phyloP scores from a whole-genome alignment of 1,140 invertebrate species.

The Venustaconcha ellipsiformis region DNA sequence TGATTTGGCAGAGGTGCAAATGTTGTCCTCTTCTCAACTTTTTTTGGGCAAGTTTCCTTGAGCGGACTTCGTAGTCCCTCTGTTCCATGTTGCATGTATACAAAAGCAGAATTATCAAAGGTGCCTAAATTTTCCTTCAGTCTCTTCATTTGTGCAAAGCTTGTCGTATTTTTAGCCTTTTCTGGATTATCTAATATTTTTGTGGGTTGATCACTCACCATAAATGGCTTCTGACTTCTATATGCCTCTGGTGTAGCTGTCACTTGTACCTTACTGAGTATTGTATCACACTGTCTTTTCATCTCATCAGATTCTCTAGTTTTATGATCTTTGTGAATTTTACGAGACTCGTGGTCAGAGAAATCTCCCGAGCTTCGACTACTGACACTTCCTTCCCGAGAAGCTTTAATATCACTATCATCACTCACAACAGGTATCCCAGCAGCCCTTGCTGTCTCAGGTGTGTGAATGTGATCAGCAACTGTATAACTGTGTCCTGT shows the following conservation, averaged over 20 bases:
- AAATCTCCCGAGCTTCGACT: conserved; percentile 62
- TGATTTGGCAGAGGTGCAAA: conserved; percentile 80
- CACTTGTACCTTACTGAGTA: not conserved
- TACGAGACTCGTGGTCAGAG: conserved; percentile 65
- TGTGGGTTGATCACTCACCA: conserved; percentile 3
- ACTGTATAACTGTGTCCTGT: conserved; percentile 50
- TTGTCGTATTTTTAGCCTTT: conserved; percentile 42
- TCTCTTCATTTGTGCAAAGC: conserved; percentile 62
- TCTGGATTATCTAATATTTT: not conserved
- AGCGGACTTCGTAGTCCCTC: conserved; percentile 27
- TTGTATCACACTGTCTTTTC: conserved; percentile 8
- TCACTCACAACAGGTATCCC: conserved; percentile 59
- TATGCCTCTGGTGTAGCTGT: conserved; percentile 10
- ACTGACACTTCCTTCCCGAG: conserved; percentile 58
- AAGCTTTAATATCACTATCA: conserved; percentile 27
- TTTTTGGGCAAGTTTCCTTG: conserved; percentile 28
- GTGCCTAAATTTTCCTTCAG: conserved; percentile 46
- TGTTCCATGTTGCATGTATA: conserved; percentile 61
- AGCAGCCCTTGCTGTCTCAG: conserved; percentile 49
- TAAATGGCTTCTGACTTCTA: conserved; percentile 25
- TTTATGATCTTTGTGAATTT: conserved; percentile 64
- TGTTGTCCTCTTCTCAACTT: conserved; percentile 75
- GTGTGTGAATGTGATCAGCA: conserved; percentile 38
- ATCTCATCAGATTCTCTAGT: conserved; percentile 35
- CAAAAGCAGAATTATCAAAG: conserved; percentile 56